Conservation (phyloP, 2,113 vertebrate species). For the Reinhardtius hippoglossoides region DNA sequence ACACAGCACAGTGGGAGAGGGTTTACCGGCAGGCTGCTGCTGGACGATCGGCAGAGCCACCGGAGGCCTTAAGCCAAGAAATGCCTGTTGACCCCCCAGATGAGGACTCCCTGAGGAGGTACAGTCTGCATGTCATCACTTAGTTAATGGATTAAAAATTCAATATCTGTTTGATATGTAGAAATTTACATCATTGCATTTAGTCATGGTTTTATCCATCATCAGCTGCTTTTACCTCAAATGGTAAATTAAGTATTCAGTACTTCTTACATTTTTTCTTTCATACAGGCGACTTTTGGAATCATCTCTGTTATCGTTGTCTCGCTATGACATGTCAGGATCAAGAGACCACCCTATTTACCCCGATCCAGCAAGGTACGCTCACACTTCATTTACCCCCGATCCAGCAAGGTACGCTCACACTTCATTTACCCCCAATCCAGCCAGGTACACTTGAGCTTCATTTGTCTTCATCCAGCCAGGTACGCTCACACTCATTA, state of each 20-base stretch:
- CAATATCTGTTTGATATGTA: no score
- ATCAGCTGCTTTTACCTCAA: no score
- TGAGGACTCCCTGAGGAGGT: slow-evolving; percentile 98
- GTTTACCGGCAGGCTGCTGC: slow-evolving; percentile 91
- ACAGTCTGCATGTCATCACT: slow-evolving; percentile 29
- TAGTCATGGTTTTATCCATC: no score
- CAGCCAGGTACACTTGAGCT: no score
- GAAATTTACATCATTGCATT: no score
- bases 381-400: neutral
- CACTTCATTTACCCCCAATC: no score
- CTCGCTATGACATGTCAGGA: slow-evolving; percentile 96
- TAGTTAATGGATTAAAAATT: no score
- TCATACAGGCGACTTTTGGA: slow-evolving; percentile 93
- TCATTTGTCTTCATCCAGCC: no score
- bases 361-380: slow-evolving; percentile 96
- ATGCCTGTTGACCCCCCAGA: slow-evolving; percentile 96
- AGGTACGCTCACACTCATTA: no score
- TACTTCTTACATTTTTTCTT: slow-evolving; percentile 35
- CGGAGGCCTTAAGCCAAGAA: slow-evolving; percentile 99
- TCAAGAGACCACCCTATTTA: slow-evolving; percentile 99
- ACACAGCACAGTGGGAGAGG: slow-evolving; percentile 95
- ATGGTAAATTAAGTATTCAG: no score
- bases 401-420: neutral
- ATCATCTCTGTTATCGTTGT: slow-evolving; percentile 95
- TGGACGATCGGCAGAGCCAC: slow-evolving; percentile 85